Conservation (phyloP, 2,797 vertebrate genomes). For the Danionella dracula region DNA sequence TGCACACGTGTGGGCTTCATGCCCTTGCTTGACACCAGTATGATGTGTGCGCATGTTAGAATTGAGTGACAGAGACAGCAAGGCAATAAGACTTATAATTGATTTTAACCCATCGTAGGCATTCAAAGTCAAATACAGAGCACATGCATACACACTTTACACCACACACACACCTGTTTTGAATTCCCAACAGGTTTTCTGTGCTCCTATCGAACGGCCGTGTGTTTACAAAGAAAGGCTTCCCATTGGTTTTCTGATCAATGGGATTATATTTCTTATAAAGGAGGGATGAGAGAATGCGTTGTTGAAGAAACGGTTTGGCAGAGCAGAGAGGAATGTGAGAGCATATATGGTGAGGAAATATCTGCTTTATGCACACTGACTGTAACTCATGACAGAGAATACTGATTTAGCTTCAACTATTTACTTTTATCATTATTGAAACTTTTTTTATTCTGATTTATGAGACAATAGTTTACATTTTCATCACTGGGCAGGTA, state of each 20-base stretch:
- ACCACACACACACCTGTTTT: constrained; percentile 32
- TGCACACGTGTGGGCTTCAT: background rate
- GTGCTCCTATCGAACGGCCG: constrained; percentile 62
- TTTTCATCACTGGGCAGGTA: no score
- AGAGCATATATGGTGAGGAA: constrained; percentile 39
- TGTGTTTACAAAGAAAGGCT: constrained; percentile 67
- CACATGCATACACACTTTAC: constrained; percentile 40
- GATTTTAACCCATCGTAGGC: constrained; percentile 58
- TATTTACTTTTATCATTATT: background rate
- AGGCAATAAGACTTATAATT: constrained; percentile 72
- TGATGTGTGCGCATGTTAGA: constrained; percentile 47
- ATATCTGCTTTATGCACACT: background rate
- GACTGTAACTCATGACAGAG: background rate
- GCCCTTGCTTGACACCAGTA: background rate
- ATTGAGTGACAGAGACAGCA: constrained; percentile 60
- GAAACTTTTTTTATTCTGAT: background rate
- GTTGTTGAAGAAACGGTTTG: constrained; percentile 1
- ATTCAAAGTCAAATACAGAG: constrained; percentile 27
- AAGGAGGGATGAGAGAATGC: constrained; percentile 46
- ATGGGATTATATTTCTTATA: constrained; percentile 70
- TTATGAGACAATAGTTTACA: no score
- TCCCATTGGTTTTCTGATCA: constrained; percentile 68
- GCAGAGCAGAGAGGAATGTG: constrained; percentile 20
- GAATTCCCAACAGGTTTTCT: constrained; percentile 45
- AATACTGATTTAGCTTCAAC: background rate